Percentiles rank a stretch among this genome's conserved stretches.
Evolutionary conservation across 2,797 vertebrate species (phyloP).

Genomic region (Tangara arthus): DNA sequence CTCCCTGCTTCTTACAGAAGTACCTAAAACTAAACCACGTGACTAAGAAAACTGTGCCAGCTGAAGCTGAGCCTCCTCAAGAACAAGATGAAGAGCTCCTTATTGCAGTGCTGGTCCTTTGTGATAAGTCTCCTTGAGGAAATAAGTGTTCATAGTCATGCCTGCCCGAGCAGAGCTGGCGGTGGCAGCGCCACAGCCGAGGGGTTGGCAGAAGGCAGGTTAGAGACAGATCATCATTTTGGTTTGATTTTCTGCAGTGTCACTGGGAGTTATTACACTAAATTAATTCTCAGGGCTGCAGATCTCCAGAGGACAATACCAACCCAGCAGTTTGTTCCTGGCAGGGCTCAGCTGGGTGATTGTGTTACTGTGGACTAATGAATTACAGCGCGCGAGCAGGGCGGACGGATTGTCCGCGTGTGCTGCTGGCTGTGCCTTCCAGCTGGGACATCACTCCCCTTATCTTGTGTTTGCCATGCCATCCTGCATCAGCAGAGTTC

Average conservation of each 20-base stretch:
- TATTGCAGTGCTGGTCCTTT: neutral
- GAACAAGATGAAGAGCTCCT: neutral
- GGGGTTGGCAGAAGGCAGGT: neutral
- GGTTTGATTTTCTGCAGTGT: neutral
- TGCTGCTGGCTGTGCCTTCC: neutral
- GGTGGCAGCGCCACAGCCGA: accelerated
- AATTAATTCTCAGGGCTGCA: neutral
- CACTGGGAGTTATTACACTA: neutral
- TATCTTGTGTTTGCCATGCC: accelerated
- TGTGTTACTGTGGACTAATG: neutral
- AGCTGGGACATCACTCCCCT: neutral
- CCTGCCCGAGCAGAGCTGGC: accelerated
- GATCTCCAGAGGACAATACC: neutral
- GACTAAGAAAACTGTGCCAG: accelerated
- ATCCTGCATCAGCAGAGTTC: neutral
- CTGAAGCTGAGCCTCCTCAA: accelerated
- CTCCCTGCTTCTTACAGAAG: neutral
- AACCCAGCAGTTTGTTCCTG: neutral
- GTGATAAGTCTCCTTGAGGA: neutral
- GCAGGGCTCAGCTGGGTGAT: conserved; percentile 26
- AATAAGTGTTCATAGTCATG: accelerated
- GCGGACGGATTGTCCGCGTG: accelerated
- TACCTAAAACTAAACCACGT: neutral
- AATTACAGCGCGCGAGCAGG: accelerated
- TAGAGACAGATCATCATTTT: neutral